These are phyloP conservation scores for Progne subis DNA, from an alignment of 2,113 vertebrate species.

Conservation along the genomic window DNA sequence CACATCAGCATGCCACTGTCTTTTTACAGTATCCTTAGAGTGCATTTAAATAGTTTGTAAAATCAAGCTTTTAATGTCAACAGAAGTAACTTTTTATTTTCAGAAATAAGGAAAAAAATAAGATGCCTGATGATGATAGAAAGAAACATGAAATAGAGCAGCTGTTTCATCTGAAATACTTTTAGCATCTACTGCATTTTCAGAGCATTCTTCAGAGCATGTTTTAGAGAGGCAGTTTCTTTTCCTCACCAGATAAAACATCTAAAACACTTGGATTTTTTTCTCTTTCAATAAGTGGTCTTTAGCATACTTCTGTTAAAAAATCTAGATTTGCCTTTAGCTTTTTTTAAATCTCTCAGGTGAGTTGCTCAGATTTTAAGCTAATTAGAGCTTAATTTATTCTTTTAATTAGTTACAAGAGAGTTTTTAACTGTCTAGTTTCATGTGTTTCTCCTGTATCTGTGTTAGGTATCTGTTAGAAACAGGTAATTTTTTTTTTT, in stretches of 20 bases:
- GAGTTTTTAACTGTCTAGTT: background rate
- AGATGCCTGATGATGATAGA: background rate
- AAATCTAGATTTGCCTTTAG: background rate
- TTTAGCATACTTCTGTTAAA: background rate
- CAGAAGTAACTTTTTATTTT: conserved; percentile 64
- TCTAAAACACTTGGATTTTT: background rate
- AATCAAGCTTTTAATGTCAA: conserved; percentile 77
- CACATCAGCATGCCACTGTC: conserved; percentile 90
- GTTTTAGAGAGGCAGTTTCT: background rate
- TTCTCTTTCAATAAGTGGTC: background rate
- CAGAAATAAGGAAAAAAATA: conserved; percentile 12
- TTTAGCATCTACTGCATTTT: background rate
- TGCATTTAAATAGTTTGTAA: conserved; percentile 84
- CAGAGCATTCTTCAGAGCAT: background rate
- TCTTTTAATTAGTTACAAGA: background rate
- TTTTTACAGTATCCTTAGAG: conserved; percentile 89
- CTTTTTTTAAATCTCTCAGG: background rate
- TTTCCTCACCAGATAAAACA: background rate
- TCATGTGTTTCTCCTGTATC: background rate
- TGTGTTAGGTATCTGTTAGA: background rate
- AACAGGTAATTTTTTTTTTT: background rate
- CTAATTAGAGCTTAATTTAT: background rate
- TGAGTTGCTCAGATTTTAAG: background rate
- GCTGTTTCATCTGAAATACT: background rate
- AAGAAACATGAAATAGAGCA: background rate